Base-by-base conservation (phyloP, 2,113 vertebrate genomes). In the Limanda limanda region DNA sequence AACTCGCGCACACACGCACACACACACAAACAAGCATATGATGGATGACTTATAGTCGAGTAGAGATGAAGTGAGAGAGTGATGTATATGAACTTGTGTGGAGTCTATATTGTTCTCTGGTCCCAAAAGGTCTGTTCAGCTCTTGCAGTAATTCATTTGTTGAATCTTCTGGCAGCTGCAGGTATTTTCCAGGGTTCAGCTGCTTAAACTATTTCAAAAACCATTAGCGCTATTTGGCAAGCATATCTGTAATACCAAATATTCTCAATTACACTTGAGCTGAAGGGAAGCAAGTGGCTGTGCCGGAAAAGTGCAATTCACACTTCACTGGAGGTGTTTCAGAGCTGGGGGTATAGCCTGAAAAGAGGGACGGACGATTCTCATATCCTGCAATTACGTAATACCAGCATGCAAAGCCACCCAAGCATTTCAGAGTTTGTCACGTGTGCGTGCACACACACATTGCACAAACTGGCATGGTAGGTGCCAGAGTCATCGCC, bases 341-440 rank as follows among this genome's bases (percentile, higher is more conserved):
- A 66, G 60, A 10, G 18, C 15, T 51, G 15, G 18, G 25, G 25
- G 55, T 18, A 14, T 42, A 24, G 23, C 14, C 48, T 65, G 45
- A 25, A 54, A 61, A 48, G 23, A 60, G 13, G 37, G 25, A 66
- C 52, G 52, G 25, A 42, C 4, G 12, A 74, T 27, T 54, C 11
- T 23, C 2, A 4, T 65, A 20, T 35, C 27, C 40, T 57, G 61
- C 15, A n/a, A 9, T 87, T 77, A 76, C 60, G 58, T 47, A 63
- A 79, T 47, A 42, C 11, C 24, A 66, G 12, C 37, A 45, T 56
- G 31, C 4, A 58, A 37, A 62, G 42, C 10, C 45, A 66, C 15
- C 9, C 13, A 24, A 52, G 27, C 27, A 21, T 74, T 52, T 67
- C 23, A 58, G 13, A 54, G 27, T 68, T 40, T 48, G 11, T 20